phyloP scores from a whole-genome alignment of 2,113 vertebrate species.

The Carlito syrichta region DNA sequence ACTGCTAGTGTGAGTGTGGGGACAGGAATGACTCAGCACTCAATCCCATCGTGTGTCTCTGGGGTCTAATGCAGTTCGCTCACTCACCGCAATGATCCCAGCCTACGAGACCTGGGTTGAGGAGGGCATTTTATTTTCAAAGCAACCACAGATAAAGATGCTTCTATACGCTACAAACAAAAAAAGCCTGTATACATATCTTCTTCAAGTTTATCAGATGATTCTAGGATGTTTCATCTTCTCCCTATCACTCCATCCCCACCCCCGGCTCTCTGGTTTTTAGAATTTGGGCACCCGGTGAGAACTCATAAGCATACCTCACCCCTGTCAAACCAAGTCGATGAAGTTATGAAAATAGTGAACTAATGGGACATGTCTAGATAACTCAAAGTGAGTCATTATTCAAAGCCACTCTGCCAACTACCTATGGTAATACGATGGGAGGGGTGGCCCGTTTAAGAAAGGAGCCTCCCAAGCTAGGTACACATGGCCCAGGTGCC shows the following conservation, averaged over 20 bases:
- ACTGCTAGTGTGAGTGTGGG: slow-evolving; percentile 55
- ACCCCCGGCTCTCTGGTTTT: background rate
- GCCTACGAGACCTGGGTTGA: background rate
- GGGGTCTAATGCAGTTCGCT: background rate
- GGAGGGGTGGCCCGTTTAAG: background rate
- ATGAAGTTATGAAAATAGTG: background rate
- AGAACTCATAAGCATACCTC: background rate
- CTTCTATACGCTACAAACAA: background rate
- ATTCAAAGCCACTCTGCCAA: background rate
- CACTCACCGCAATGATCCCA: background rate
- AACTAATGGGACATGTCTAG: slow-evolving; percentile 26
- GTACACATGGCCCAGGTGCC: background rate
- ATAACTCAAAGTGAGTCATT: slow-evolving; percentile 21
- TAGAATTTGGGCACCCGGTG: background rate
- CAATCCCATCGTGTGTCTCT: slow-evolving; percentile 1
- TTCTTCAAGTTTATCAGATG: background rate
- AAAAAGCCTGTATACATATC: background rate
- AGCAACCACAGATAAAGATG: background rate
- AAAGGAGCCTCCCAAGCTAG: fast-evolving
- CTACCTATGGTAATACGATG: background rate
- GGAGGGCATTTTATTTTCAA: background rate
- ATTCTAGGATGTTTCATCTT: background rate
- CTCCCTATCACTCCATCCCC: background rate
- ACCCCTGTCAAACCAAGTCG: background rate
- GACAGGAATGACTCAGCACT: slow-evolving; percentile 80